Evolutionary conservation across 37 sponge, comb jelly and placozoan genomes (phyloP).

Genomic region (Beroe forskalii): DNA sequence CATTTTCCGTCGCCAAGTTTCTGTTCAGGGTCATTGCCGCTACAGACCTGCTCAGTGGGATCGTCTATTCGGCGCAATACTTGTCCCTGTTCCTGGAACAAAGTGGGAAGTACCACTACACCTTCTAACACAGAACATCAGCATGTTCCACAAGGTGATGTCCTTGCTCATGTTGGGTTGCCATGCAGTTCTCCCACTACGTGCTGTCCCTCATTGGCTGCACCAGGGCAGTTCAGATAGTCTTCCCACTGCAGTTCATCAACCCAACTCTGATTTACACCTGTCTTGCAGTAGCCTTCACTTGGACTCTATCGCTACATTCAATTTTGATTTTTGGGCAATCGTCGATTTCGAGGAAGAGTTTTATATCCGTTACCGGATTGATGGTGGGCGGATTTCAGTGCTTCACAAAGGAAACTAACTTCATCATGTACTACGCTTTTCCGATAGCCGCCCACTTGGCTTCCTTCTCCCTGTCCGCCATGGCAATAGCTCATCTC

Average conservation of each 20-base stretch:
- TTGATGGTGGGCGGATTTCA: neutral
- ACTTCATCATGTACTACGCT: neutral
- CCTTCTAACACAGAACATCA: neutral
- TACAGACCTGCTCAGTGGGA: neutral
- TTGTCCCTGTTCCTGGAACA: neutral
- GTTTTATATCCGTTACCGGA: neutral
- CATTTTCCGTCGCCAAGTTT: neutral
- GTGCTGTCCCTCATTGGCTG: neutral
- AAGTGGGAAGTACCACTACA: neutral
- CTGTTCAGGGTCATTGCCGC: neutral
- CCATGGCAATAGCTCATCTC: neutral
- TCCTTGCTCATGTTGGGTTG: neutral
- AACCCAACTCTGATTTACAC: neutral
- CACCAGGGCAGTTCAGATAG: neutral
- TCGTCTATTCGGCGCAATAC: neutral
- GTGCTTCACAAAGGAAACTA: neutral
- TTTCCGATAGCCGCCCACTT: neutral
- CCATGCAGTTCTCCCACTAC: neutral
- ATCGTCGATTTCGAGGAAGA: neutral
- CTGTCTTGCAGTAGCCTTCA: neutral
- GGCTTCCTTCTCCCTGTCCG: neutral
- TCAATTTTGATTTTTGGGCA: neutral
- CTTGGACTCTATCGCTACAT: neutral
- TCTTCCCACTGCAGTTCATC: neutral
- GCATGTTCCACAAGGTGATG: neutral